phyloP scores from a whole-genome alignment of 1,140 invertebrate genomes.

The Thaumetopoea pityocampa region DNA sequence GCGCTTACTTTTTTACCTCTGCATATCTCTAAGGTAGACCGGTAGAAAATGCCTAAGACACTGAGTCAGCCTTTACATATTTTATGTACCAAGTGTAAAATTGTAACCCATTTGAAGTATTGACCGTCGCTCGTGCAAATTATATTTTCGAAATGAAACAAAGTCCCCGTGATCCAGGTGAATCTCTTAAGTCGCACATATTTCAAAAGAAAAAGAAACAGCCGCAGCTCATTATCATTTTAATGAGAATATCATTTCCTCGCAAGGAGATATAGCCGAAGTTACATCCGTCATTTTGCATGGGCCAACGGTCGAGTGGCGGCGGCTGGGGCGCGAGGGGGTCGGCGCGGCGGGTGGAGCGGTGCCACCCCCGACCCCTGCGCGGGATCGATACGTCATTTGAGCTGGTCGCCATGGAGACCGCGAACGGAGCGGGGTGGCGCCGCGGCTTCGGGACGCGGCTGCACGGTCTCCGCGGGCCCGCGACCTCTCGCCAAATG shows the following conservation, averaged over 20 bases:
- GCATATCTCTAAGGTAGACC: too few relatives aligned
- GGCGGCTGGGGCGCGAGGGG: constrained; percentile 55
- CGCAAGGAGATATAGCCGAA: constrained; percentile 74
- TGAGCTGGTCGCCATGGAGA: constrained; percentile 74
- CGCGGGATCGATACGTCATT: constrained; percentile 75
- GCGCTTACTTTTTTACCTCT: too few relatives aligned
- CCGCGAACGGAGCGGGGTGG: constrained; percentile 68
- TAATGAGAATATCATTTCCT: constrained; percentile 75
- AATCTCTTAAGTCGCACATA: constrained; percentile 18
- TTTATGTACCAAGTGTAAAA: too few relatives aligned
- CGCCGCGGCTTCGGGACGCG: constrained; percentile 61
- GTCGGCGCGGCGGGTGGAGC: constrained; percentile 58
- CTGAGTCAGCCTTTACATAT: too few relatives aligned
- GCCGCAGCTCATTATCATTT: constrained; percentile 71
- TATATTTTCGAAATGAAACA: too few relatives aligned
- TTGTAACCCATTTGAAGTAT: too few relatives aligned
- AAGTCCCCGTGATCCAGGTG: neutral
- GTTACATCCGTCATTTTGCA: constrained; percentile 76
- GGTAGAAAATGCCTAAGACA: too few relatives aligned
- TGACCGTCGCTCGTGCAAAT: too few relatives aligned
- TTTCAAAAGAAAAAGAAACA: constrained; percentile 46
- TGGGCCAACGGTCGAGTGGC: constrained; percentile 71
- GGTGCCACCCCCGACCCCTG: constrained; percentile 61
- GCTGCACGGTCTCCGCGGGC: constrained; percentile 55
- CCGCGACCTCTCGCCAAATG: constrained; percentile 41